Evolutionary conservation across 2,113 vertebrate genomes (phyloP).

Genomic region (Helogale parvula): DNA sequence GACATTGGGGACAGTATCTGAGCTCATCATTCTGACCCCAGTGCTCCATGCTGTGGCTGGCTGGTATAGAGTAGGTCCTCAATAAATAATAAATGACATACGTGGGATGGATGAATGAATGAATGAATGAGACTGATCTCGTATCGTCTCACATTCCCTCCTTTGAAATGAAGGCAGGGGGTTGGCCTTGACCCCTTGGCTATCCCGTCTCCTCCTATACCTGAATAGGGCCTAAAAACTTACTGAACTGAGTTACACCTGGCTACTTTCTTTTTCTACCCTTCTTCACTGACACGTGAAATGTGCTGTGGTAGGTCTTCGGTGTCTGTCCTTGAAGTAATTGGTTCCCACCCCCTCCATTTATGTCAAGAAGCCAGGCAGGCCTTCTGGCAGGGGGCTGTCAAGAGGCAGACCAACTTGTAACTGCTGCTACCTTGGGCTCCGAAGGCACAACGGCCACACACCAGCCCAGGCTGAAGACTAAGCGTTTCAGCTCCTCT

Average conservation of each 20-base stretch:
- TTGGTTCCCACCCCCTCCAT: not conserved
- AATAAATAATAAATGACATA: not conserved
- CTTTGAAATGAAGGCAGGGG: not conserved
- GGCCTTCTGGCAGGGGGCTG: not conserved
- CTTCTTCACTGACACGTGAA: not conserved
- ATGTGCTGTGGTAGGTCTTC: not conserved
- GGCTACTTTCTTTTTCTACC: not conserved
- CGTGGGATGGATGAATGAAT: not conserved
- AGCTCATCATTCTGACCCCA: not conserved
- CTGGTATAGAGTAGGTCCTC: not conserved
- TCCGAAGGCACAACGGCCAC: not conserved
- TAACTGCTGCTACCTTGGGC: not conserved
- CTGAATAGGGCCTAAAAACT: not conserved
- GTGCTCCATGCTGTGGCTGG: not conserved
- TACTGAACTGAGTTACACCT: not conserved
- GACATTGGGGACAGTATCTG: not conserved
- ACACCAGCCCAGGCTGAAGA: not conserved
- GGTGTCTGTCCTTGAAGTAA: not conserved
- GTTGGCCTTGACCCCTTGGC: not conserved
- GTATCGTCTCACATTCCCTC: not conserved
- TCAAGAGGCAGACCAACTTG: constrained; percentile 18
- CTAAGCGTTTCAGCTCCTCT: not conserved
- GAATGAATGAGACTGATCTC: not conserved
- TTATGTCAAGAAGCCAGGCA: constrained; percentile 12
- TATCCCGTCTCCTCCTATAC: not conserved